Percentiles rank a stretch among this genome's conserved stretches.
phyloP scores from a whole-genome alignment of 2,888 invertebrate genomes.

The Fragum whitleyi region DNA sequence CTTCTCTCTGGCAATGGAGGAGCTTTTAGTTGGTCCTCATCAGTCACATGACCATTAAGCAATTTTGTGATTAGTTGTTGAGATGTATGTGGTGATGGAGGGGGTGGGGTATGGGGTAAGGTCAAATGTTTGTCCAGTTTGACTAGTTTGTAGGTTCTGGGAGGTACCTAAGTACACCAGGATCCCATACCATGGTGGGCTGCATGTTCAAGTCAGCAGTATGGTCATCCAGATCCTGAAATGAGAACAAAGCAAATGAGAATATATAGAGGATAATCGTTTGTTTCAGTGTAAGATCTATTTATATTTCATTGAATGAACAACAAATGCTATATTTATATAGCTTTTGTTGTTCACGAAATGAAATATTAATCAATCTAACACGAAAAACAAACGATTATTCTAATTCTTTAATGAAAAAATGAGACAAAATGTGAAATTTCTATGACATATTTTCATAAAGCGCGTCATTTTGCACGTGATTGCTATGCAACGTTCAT shows the following conservation, averaged over 20 bases:
- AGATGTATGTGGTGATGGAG: slow-evolving; percentile 64
- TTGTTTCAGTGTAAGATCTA: too few relatives aligned
- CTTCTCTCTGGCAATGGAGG: slow-evolving; percentile 10
- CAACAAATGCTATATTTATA: too few relatives aligned
- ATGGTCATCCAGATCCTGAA: slow-evolving; percentile 5
- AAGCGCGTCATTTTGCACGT: too few relatives aligned
- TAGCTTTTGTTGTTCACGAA: too few relatives aligned
- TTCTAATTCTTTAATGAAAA: too few relatives aligned
- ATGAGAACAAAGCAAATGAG: neutral
- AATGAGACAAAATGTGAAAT: too few relatives aligned
- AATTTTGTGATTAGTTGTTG: slow-evolving; percentile 65
- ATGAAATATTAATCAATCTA: too few relatives aligned
- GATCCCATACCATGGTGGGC: slow-evolving; percentile 50
- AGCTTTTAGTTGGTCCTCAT: slow-evolving; percentile 1
- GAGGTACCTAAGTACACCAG: slow-evolving; percentile 32
- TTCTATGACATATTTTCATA: too few relatives aligned
- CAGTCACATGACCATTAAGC: slow-evolving; percentile 37
- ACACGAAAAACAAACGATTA: too few relatives aligned
- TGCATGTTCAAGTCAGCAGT: slow-evolving; percentile 10
- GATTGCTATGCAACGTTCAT: too few relatives aligned
- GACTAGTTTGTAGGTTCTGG: slow-evolving; percentile 3
- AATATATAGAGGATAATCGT: too few relatives aligned
- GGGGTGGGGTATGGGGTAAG: slow-evolving; percentile 51
- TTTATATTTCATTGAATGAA: too few relatives aligned
- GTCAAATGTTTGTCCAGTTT: slow-evolving; percentile 4